Evolutionary conservation across 1,140 invertebrate species (phyloP).

Genomic region (Drosophila sechellia): DNA sequence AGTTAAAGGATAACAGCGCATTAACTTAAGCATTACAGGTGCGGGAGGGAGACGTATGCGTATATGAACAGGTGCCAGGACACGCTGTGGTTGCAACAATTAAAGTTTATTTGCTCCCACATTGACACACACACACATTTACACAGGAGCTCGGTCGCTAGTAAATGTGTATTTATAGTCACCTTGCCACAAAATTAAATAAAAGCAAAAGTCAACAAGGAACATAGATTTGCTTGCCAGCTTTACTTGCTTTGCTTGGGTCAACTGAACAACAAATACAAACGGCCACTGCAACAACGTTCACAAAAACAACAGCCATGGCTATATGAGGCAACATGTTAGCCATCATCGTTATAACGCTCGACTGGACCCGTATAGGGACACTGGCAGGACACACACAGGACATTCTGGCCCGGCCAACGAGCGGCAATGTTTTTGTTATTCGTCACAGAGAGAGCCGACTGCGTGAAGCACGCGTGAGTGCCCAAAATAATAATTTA

Average conservation of each 20-base stretch:
- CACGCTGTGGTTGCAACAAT: slow-evolving; percentile 80
- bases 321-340: slow-evolving; percentile 60
- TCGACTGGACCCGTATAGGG: slow-evolving; percentile 53
- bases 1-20: slow-evolving; percentile 83
- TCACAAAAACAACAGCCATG: slow-evolving; percentile 15
- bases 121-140: slow-evolving; percentile 30
- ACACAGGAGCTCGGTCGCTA: slow-evolving; percentile 29
- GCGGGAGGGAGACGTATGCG: slow-evolving; percentile 29
- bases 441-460: slow-evolving; percentile 6
- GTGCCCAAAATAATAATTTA: background rate
- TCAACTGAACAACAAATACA: slow-evolving; percentile 73
- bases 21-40: slow-evolving; percentile 77
- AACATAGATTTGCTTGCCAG: slow-evolving; percentile 78
- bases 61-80: slow-evolving; percentile 69
- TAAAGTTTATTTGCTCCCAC: slow-evolving; percentile 80
- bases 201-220: slow-evolving; percentile 82
- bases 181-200: slow-evolving; percentile 82
- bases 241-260: slow-evolving; percentile 68
- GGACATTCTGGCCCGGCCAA: slow-evolving; percentile 27
- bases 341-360: slow-evolving; percentile 78
- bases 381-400: slow-evolving; percentile 20
- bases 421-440: slow-evolving; percentile 40
- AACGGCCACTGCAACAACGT: slow-evolving; percentile 24
- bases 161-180: slow-evolving; percentile 77
- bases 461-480: slow-evolving; percentile 45